Conservation (phyloP, 2,888 invertebrate genomes). For the Heliconius cydno region DNA sequence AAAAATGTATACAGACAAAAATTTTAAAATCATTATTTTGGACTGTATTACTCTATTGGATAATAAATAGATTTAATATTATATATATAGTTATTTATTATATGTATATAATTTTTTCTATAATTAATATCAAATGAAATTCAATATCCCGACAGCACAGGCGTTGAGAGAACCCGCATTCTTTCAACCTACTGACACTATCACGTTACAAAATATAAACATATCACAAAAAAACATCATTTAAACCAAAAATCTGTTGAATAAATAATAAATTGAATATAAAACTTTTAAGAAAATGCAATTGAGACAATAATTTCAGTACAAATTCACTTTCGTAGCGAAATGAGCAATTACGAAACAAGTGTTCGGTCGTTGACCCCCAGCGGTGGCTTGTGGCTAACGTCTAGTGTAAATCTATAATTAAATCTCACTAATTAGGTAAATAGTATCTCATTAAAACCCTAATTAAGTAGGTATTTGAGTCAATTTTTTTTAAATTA, state of each 20-base stretch:
- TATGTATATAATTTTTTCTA: too few relatives aligned
- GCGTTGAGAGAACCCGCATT: not conserved
- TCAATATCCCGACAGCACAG: too few relatives aligned
- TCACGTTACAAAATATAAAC: not conserved
- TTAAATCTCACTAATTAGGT: constrained; percentile 42
- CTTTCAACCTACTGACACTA: not conserved
- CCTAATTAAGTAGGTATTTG: not conserved
- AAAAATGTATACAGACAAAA: too few relatives aligned
- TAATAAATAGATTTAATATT: too few relatives aligned
- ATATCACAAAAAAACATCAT: not conserved
- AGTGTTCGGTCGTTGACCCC: constrained; percentile 51
- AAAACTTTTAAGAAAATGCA: not conserved
- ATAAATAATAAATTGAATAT: not conserved
- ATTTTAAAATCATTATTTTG: too few relatives aligned
- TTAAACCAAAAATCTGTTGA: constrained; percentile 11
- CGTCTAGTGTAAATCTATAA: constrained; percentile 43
- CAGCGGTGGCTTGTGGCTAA: constrained; percentile 38
- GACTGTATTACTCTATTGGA: too few relatives aligned
- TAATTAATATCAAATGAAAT: too few relatives aligned
- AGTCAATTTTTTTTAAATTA: not conserved
- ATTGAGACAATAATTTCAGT: constrained; percentile 34
- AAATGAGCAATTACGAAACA: constrained; percentile 50
- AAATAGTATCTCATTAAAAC: constrained; percentile 35
- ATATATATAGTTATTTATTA: too few relatives aligned
- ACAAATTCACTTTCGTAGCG: constrained; percentile 45